Conservation (phyloP, 2,113 vertebrate species). For the Todiramphus saurophagus region DNA sequence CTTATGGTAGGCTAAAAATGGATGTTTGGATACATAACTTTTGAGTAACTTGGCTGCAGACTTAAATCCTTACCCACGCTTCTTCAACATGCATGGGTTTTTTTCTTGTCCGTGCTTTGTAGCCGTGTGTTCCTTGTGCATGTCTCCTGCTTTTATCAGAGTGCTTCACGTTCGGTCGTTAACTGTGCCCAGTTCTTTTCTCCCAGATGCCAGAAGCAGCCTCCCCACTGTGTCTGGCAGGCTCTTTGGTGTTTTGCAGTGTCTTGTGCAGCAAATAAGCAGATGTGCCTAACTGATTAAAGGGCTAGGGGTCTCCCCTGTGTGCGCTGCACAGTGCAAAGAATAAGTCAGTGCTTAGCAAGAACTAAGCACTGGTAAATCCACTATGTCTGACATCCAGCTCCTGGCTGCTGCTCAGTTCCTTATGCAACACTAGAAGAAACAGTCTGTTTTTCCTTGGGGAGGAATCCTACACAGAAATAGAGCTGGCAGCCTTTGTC, state of each 20-base stretch:
- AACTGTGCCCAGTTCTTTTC: background rate
- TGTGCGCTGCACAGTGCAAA: background rate
- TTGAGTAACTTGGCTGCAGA: background rate
- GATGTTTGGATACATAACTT: background rate
- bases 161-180: background rate
- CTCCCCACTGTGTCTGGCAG: accelerated
- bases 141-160: background rate
- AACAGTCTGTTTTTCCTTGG: background rate
- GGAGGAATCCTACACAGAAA: background rate
- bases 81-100: accelerated
- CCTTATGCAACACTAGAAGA: background rate
- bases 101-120: background rate
- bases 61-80: background rate
- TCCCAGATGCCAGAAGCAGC: background rate
- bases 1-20: background rate
- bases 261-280: background rate
- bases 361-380: background rate
- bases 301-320: background rate
- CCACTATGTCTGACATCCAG: background rate
- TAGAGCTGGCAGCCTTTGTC: constrained; percentile 3
- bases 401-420: background rate
- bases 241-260: background rate
- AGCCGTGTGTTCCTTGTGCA: background rate
- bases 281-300: background rate
- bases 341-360: background rate